Conservation (phyloP, 1,140 invertebrate species). For the Drosophila funebris region DNA sequence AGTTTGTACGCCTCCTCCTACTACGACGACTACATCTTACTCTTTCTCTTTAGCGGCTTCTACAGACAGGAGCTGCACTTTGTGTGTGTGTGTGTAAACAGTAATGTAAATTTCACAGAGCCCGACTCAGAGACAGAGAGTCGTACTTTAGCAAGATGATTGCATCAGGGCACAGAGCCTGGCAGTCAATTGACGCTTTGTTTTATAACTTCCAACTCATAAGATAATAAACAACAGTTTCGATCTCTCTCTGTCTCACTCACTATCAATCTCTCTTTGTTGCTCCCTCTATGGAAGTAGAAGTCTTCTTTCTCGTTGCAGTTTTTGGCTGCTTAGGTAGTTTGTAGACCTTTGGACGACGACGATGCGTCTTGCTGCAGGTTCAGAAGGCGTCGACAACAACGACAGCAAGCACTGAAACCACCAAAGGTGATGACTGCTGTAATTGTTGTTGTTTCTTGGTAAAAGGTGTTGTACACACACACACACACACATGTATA, state of each 20-base stretch:
- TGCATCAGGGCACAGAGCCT: conserved; percentile 40
- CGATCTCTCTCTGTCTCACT: conserved; percentile 27
- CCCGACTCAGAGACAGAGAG: conserved; percentile 11
- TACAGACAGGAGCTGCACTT: conserved; percentile 24
- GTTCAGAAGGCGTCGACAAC: conserved; percentile 74
- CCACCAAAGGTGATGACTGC: conserved; percentile 80
- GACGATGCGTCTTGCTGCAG: conserved; percentile 41
- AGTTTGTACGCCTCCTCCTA: background rate
- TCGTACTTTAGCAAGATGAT: conserved; percentile 36
- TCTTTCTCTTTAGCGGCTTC: conserved; percentile 25
- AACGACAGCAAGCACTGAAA: conserved; percentile 51
- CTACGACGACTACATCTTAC: background rate
- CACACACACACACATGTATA: conserved; percentile 18
- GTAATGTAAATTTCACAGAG: conserved; percentile 42
- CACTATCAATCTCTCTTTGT: background rate
- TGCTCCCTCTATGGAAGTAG: background rate
- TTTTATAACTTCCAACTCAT: conserved; percentile 77
- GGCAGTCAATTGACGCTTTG: conserved; percentile 79
- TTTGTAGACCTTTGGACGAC: conserved; percentile 51
- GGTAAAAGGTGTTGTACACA: conserved; percentile 77
- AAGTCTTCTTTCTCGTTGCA: conserved; percentile 32
- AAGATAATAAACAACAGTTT: conserved; percentile 75
- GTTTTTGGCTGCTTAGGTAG: conserved; percentile 73
- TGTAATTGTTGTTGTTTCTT: conserved; percentile 80
- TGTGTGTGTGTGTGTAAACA: conserved; percentile 21